Evolutionary conservation across 2,888 invertebrate genomes (phyloP).

Genomic region (Enchytraeus crypticus): DNA sequence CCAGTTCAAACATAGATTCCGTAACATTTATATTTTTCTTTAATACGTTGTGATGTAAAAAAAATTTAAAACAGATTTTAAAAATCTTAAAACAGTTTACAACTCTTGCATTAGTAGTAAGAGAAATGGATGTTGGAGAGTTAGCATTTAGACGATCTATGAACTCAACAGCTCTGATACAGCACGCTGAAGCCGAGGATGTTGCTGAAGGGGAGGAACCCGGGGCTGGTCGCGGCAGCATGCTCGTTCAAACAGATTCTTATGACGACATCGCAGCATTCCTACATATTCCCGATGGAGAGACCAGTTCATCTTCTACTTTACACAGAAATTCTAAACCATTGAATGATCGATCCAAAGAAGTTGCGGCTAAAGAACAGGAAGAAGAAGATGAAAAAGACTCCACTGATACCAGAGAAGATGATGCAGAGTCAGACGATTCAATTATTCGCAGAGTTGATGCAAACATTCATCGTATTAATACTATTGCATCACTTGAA

Average conservation of each 20-base stretch:
- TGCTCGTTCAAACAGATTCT: constrained; percentile 56
- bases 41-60: no score
- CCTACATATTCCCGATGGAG: neutral
- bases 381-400: neutral
- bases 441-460: neutral
- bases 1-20: no score
- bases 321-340: neutral
- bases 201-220: constrained; percentile 49
- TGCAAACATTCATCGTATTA: neutral
- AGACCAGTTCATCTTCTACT: neutral
- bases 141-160: no score
- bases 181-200: constrained; percentile 10
- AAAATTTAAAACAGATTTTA: no score
- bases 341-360: neutral
- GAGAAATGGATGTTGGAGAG: no score
- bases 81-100: no score
- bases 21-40: no score
- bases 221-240: constrained; percentile 59
- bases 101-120: no score
- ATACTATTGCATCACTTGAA: neutral
- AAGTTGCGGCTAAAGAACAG: neutral
- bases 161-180: no score
- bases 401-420: neutral
- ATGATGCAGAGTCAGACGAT: neutral
- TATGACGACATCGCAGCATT: constrained; percentile 36